phyloP scores from a whole-genome alignment of 2,113 vertebrate species.

The Nannobrachium achirus region DNA sequence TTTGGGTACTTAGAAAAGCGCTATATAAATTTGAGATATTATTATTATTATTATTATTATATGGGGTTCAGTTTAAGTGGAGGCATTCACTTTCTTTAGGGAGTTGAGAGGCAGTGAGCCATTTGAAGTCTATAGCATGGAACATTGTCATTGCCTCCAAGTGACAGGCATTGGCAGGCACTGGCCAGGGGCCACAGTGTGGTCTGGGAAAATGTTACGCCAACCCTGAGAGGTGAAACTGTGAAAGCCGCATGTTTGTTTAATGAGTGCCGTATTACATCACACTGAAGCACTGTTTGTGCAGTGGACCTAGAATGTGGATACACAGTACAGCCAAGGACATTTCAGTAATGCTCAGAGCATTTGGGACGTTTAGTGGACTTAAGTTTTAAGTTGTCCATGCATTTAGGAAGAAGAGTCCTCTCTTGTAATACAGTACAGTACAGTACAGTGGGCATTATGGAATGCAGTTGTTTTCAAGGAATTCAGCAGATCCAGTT shows the following conservation, averaged over 20 bases:
- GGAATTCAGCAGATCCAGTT: conserved; percentile 55
- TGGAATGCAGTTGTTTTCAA: conserved; percentile 32
- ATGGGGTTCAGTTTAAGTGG: conserved; percentile 31
- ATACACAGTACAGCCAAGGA: conserved; percentile 48
- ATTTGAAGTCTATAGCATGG: conserved; percentile 13
- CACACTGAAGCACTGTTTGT: conserved; percentile 65
- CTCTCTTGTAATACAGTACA: no score
- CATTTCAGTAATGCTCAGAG: conserved; percentile 36
- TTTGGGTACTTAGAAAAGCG: no score
- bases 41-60: no score
- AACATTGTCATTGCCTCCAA: conserved; percentile 33
- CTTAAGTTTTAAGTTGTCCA: conserved; percentile 2
- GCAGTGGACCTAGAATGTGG: conserved; percentile 47
- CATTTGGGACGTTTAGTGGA: conserved; percentile 18
- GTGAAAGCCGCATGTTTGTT: conserved; percentile 58
- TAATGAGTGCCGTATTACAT: conserved; percentile 66
- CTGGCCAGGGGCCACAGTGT: conserved; percentile 5
- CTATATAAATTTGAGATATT: no score
- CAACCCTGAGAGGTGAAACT: conserved; percentile 47
- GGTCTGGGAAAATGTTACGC: conserved; percentile 36
- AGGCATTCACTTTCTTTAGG: conserved; percentile 22
- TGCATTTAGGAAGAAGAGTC: neutral
- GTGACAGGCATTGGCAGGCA: neutral
- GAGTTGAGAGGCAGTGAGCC: conserved; percentile 15
- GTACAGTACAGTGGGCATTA: conserved; percentile 13